Percentiles rank a stretch among this genome's conserved stretches.
Conservation (phyloP, 2,888 invertebrate species). For the Metacarcinus magister region DNA sequence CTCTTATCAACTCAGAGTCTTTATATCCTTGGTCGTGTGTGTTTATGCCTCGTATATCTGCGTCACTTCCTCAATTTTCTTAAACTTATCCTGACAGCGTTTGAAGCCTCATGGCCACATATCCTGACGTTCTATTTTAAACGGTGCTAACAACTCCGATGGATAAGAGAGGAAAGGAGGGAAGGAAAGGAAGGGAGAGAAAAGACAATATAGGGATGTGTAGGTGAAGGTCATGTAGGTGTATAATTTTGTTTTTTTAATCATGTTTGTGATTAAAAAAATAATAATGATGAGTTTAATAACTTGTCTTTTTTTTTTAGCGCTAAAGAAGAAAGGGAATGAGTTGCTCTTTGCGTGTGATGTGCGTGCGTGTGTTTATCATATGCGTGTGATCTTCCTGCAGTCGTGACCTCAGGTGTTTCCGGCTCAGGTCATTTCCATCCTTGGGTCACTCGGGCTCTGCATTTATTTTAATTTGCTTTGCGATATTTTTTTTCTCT, state of each 20-base stretch:
- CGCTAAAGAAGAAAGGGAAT: not conserved
- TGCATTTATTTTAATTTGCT: no score
- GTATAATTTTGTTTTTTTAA: no score
- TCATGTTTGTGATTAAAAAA: no score
- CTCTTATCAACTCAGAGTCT: not conserved
- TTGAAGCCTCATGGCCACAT: not conserved
- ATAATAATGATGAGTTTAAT: no score
- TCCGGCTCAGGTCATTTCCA: no score
- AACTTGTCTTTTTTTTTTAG: no score
- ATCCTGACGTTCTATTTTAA: not conserved
- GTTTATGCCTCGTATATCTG: not conserved
- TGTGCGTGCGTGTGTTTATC: not conserved
- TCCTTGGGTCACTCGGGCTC: no score
- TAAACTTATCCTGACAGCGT: not conserved
- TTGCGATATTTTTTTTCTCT: no score
- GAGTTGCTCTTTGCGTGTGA: not conserved
- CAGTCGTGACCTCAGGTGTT: not conserved
- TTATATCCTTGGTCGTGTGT: not conserved
- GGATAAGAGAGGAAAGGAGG: not conserved
- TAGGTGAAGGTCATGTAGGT: no score
- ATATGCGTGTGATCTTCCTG: not conserved
- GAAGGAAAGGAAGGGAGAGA: not conserved
- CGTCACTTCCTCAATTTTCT: slow-evolving; percentile 41
- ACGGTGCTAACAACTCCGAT: not conserved
- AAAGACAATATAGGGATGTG: no score